phyloP scores from a whole-genome alignment of 2,113 vertebrate species.

The Clarias macrocephalus region DNA sequence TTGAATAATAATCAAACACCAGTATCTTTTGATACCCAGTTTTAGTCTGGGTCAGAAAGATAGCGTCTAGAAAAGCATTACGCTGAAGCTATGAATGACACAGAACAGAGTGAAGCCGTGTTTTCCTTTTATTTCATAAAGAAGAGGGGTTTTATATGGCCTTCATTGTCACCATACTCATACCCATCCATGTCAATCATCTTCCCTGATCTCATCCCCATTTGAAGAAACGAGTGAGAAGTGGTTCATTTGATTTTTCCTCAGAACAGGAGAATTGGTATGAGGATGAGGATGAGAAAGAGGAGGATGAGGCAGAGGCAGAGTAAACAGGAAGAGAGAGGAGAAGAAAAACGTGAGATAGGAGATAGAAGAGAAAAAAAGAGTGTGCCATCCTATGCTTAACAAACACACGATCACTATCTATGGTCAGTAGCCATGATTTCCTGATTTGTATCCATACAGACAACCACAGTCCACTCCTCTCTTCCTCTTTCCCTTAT shows the following conservation, averaged over 20 bases:
- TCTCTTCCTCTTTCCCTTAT: conserved; percentile 33
- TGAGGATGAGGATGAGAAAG: conserved; percentile 52
- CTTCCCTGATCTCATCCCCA: conserved; percentile 15
- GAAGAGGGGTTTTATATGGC: conserved; percentile 26
- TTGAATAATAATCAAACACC: neutral
- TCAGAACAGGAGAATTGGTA: conserved; percentile 28
- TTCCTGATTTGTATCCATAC: neutral
- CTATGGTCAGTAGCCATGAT: conserved; percentile 15
- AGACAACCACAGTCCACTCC: neutral
- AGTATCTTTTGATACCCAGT: neutral
- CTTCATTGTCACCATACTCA: conserved; percentile 9
- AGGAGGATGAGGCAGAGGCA: conserved; percentile 42
- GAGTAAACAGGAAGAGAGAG: conserved; percentile 42
- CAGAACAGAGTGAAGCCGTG: neutral
- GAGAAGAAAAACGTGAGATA: conserved; percentile 34
- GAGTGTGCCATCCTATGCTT: conserved; percentile 12
- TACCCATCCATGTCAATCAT: conserved; percentile 36
- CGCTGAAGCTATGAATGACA: conserved; percentile 17
- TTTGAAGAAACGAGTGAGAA: conserved; percentile 29
- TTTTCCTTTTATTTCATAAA: conserved; percentile 49
- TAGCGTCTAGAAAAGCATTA: neutral
- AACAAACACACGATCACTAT: conserved; percentile 15
- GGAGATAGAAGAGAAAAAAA: conserved; percentile 43
- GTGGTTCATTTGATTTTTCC: conserved; percentile 30
- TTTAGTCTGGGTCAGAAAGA: neutral